Conservation (phyloP, 1,140 invertebrate genomes). For the Heliconius himera region DNA sequence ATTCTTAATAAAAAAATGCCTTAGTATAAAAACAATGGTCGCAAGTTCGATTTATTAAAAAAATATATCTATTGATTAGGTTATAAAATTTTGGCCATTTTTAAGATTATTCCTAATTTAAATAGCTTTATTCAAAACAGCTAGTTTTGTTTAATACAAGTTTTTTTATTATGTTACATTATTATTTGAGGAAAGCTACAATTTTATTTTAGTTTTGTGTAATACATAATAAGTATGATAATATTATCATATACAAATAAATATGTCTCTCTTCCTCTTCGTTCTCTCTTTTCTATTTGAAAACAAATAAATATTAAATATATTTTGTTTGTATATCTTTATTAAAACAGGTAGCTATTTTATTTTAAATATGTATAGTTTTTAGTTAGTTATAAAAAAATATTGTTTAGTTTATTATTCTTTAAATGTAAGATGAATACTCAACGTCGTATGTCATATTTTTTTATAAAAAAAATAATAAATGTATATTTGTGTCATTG, state of each 20-base stretch:
- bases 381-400: background rate
- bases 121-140: background rate
- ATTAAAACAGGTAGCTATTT: constrained; percentile 34
- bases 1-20: background rate
- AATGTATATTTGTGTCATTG: background rate
- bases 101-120: too few species aligned
- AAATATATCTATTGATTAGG: background rate
- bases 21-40: background rate
- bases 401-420: constrained; percentile 10
- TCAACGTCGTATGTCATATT: constrained; percentile 16
- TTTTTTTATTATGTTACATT: too few species aligned
- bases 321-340: background rate
- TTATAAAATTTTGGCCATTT: too few species aligned
- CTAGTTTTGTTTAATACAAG: too few species aligned
- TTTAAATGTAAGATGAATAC: constrained; percentile 28
- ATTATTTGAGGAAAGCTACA: background rate
- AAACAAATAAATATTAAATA: too few species aligned
- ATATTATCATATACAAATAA: background rate
- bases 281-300: background rate
- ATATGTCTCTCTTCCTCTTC: background rate
- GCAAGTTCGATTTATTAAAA: constrained; percentile 6
- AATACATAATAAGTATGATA: constrained; percentile 1
- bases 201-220: constrained; percentile 1
- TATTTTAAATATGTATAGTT: constrained; percentile 11
- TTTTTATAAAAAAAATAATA: background rate